Base-by-base conservation (phyloP, 2,888 invertebrate species). In the Nemurella pictetii region DNA sequence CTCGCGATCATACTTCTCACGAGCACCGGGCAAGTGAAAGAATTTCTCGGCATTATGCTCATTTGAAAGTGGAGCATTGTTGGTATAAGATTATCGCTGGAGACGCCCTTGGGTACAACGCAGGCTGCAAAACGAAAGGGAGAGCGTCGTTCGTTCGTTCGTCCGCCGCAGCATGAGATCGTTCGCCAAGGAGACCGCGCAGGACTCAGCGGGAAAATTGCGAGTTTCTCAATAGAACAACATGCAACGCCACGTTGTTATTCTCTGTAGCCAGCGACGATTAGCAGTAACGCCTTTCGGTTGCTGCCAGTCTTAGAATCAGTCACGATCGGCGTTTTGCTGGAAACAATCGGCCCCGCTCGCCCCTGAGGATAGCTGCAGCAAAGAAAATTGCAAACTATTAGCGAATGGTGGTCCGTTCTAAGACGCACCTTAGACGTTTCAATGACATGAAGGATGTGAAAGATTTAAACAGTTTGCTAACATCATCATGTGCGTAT, bases 41-140 rank as follows among this genome's bases (percentile, higher is more conserved):
- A 82, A 82, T 82, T 72, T 82, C 82, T 82, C 82, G 55, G 72
- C 82, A 82, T 82, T 82, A 55, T 82, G 82, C 72, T 55, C 72
- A 82, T 82, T 55, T 29, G 82, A 82, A 82, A 82, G 82, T 82
- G 73, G 82, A 82, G 82, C 82, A 82, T 36, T 72, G 55, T 27
- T 29, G 27, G 29, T 27, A 75, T 29, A 78, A 12, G 29, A 78
- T 55, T 55, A 55, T 75, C 26, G 36, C 26, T n/a, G 82, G 20
- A 26, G 27, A 82, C 82, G 82, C 82, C 82, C 82, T 82, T 82
- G 82, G 82, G 26, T 15, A 55, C 82, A 28, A 29, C 20, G 25
- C 15, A 15, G 78, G 27, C 30, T 25, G 36, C 25, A 35, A n/a
- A 81, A 36, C 80, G 82, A 82, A 82, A 82, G 82, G 82, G 82